Percentiles rank a stretch among this genome's conserved stretches.
Conservation (phyloP, 1,140 invertebrate species). For the Papilio glaucus region DNA sequence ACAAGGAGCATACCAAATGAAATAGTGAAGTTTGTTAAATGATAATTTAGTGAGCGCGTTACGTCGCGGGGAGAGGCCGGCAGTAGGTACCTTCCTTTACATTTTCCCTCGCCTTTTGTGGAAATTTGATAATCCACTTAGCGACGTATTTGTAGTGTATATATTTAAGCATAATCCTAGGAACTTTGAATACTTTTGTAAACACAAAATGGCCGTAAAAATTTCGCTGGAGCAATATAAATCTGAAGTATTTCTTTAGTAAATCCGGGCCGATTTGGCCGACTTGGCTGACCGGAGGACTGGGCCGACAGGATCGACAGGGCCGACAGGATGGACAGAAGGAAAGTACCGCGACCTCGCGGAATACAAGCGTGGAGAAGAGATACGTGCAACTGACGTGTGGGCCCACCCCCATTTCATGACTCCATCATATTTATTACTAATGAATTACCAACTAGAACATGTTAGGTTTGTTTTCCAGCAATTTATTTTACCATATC, state of each 20-base stretch:
- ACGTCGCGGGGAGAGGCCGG: too few relatives aligned
- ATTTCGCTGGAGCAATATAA: too few relatives aligned
- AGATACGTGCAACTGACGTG: too few relatives aligned
- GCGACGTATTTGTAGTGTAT: background rate
- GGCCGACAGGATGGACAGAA: too few relatives aligned
- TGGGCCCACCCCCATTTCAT: too few relatives aligned
- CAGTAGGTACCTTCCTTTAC: too few relatives aligned
- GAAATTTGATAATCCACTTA: slow-evolving; percentile 1
- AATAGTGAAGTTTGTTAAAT: background rate
- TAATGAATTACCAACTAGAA: background rate
- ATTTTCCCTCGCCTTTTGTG: background rate
- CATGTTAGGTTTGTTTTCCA: background rate
- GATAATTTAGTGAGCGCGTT: background rate
- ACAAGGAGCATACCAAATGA: background rate
- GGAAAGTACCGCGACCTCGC: too few relatives aligned
- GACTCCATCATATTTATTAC: background rate
- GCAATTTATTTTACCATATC: background rate
- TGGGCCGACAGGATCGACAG: too few relatives aligned
- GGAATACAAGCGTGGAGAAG: too few relatives aligned
- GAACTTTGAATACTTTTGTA: background rate
- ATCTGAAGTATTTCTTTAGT: background rate
- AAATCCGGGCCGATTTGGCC: too few relatives aligned
- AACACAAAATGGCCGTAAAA: background rate
- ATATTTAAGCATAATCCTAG: background rate
- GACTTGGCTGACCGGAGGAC: too few relatives aligned